Conservation (phyloP, 1,140 invertebrate genomes). For the Drosophila burlai region DNA sequence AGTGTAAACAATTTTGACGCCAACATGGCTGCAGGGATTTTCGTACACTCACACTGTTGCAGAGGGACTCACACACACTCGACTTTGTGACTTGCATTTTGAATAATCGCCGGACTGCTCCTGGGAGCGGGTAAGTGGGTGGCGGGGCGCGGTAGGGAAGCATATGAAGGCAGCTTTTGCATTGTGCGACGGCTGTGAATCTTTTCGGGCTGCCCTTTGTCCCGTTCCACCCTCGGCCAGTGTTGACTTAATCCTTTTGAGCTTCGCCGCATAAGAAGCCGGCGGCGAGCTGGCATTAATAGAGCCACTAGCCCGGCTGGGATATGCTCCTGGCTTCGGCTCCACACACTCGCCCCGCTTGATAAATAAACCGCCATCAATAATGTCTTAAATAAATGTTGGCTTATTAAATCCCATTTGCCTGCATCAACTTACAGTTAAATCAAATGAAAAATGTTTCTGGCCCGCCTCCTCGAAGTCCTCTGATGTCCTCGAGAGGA, state of each 20-base stretch:
- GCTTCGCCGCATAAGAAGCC: conserved; percentile 78
- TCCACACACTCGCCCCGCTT: not conserved
- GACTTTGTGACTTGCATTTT: conserved; percentile 74
- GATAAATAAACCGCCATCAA: conserved; percentile 78
- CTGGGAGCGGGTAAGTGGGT: not conserved
- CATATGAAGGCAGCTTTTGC: conserved; percentile 63
- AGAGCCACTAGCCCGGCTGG: conserved; percentile 43
- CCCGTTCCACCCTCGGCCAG: conserved; percentile 11
- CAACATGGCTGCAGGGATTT: conserved; percentile 81
- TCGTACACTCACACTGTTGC: conserved; percentile 39
- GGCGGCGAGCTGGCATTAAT: conserved; percentile 47
- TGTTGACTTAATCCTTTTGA: conserved; percentile 81
- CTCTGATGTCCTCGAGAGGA: conserved; percentile 47
- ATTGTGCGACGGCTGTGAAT: conserved; percentile 76
- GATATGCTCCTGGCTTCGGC: not conserved
- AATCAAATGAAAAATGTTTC: conserved; percentile 76
- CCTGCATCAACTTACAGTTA: conserved; percentile 74
- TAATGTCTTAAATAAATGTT: conserved; percentile 83
- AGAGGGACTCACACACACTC: conserved; percentile 29
- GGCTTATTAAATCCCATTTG: conserved; percentile 83
- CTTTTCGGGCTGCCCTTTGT: conserved; percentile 64
- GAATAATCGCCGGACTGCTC: conserved; percentile 69
- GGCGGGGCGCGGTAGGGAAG: not conserved
- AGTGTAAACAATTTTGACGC: conserved; percentile 57
- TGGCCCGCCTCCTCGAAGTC: conserved; percentile 12